phyloP scores from a whole-genome alignment of 1,140 invertebrate genomes.

The Sitophilus oryzae region DNA sequence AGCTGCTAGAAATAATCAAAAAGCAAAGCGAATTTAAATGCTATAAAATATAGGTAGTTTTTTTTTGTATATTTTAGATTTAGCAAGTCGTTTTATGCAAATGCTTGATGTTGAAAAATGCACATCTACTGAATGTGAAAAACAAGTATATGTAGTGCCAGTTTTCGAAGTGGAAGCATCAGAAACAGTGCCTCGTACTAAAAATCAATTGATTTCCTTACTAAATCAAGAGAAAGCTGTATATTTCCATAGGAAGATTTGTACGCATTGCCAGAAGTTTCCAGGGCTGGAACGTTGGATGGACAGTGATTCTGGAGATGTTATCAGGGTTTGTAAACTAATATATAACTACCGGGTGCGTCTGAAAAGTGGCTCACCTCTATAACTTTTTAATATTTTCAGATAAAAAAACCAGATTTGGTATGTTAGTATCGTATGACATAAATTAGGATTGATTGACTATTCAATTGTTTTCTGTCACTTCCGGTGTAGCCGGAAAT shows the following conservation, averaged over 20 bases:
- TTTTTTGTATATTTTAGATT: conserved; percentile 18
- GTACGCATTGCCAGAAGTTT: conserved; percentile 72
- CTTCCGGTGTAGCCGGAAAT: no score
- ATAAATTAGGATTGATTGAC: no score
- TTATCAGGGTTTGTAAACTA: conserved; percentile 35
- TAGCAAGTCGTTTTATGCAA: conserved; percentile 56
- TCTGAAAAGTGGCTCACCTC: no score
- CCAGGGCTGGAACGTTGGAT: conserved; percentile 68
- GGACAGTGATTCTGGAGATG: conserved; percentile 46
- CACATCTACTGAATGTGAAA: conserved; percentile 25
- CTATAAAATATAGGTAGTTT: no score
- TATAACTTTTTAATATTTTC: no score
- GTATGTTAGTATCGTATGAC: no score
- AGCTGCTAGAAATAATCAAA: no score
- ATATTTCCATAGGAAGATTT: conserved; percentile 62
- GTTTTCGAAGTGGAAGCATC: conserved; percentile 67
- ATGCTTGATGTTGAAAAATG: conserved; percentile 48
- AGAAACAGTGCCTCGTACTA: conserved; percentile 55
- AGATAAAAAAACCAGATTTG: no score
- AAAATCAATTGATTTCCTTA: conserved; percentile 48
- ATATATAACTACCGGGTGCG: no score
- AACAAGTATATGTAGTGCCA: conserved; percentile 61
- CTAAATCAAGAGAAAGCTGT: conserved; percentile 49
- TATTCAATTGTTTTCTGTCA: no score
- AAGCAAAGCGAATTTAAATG: no score